Percentiles rank a stretch among this genome's conserved stretches.
Conservation (phyloP, 2,888 invertebrate species). For the Saturnia japonica region DNA sequence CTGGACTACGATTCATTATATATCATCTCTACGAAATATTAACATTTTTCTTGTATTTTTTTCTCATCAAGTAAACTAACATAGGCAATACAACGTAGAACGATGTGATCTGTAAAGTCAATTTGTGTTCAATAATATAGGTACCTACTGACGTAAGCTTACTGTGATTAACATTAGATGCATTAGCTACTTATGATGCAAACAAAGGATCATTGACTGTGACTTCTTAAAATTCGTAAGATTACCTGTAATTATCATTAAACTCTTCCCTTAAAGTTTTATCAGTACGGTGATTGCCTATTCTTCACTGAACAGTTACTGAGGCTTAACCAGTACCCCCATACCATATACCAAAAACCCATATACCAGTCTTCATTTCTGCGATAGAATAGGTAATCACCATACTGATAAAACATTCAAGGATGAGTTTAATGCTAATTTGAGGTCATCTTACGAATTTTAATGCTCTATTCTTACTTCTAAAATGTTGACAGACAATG, state of each 20-base stretch:
- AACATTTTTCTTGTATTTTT: no score
- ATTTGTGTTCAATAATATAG: neutral
- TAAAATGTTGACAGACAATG: no score
- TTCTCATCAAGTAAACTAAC: neutral
- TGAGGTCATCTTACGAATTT: neutral
- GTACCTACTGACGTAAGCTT: neutral
- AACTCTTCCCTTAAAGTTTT: conserved; percentile 24
- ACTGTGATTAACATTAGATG: neutral
- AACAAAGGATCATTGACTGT: conserved; percentile 1
- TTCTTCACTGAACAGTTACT: neutral
- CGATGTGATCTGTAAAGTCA: neutral
- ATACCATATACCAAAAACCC: no score
- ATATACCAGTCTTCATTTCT: no score
- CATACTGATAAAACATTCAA: conserved; percentile 14
- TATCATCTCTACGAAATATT: no score
- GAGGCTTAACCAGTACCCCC: neutral
- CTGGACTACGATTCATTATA: no score
- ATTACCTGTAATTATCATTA: neutral
- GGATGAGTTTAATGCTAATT: conserved; percentile 21
- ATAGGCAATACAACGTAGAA: neutral
- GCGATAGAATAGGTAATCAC: neutral
- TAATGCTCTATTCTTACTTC: neutral
- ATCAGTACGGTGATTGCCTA: neutral
- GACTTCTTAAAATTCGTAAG: neutral
- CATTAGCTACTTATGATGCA: neutral